A percentile compares a stretch with the other conserved stretches of the same genome.
These are phyloP conservation scores for Gari tellinella DNA, from an alignment of 2,888 invertebrate genomes.

Conservation along the genomic window DNA sequence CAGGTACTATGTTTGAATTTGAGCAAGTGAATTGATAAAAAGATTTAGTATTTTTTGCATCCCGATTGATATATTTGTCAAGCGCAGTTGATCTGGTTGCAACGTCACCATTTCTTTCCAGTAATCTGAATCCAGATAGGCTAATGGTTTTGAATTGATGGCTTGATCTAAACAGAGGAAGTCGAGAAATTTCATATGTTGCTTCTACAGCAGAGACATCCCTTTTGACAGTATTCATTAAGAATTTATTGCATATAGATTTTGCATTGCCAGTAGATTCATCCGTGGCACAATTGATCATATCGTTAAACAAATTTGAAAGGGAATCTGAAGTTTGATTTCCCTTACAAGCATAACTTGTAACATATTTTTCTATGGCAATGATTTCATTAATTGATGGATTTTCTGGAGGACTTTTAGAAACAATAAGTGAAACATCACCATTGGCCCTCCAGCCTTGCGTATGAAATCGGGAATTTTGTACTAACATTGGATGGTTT, in stretches of 20 bases:
- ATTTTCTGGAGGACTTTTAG: constrained; percentile 56
- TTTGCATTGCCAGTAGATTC: no score
- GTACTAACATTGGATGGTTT: constrained; percentile 62
- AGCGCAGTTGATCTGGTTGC: no score
- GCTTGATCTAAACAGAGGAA: constrained; percentile 50
- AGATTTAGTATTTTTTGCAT: no score
- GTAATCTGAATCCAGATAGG: constrained; percentile 44
- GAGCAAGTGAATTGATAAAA: no score
- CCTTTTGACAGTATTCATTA: constrained; percentile 60
- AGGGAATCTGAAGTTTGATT: constrained; percentile 49
- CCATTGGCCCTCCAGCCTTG: constrained; percentile 62
- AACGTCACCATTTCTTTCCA: constrained; percentile 34
- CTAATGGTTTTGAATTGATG: constrained; percentile 55
- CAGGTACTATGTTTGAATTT: no score
- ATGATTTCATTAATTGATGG: constrained; percentile 61
- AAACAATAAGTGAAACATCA: constrained; percentile 62
- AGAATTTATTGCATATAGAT: constrained; percentile 39
- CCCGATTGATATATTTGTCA: no score
- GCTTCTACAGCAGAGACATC: constrained; percentile 60
- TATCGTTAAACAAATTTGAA: constrained; percentile 39
- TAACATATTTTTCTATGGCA: constrained; percentile 45
- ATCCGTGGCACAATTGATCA: constrained; percentile 14
- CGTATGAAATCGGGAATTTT: constrained; percentile 60
- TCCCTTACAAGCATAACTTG: constrained; percentile 64
- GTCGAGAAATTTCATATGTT: constrained; percentile 46